phyloP scores from a whole-genome alignment of 2,888 invertebrate species.

The Meloe dianella region DNA sequence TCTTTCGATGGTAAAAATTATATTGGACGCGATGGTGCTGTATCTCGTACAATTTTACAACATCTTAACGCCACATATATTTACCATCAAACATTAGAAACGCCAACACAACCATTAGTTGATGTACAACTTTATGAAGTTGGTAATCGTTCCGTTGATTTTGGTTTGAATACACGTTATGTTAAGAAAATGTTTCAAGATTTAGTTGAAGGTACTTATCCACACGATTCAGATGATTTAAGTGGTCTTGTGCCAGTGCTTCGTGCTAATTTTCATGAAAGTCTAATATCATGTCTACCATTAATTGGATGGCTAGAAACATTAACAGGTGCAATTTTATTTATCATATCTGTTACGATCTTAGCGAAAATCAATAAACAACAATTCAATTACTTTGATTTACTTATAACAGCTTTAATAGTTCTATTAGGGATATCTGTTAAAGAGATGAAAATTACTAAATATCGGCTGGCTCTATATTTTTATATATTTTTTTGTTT shows the following conservation, averaged over 20 bases:
- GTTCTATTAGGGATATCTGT: slow-evolving; percentile 18
- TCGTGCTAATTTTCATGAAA: slow-evolving; percentile 4
- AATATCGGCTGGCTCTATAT: slow-evolving; percentile 19
- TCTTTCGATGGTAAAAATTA: slow-evolving; percentile 16
- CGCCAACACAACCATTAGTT: slow-evolving; percentile 15
- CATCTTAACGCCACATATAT: slow-evolving; percentile 33
- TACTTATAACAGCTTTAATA: slow-evolving; percentile 12
- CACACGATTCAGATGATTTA: slow-evolving; percentile 37
- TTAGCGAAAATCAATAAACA: not conserved
- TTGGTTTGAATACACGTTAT: slow-evolving; percentile 36
- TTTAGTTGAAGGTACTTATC: slow-evolving; percentile 36
- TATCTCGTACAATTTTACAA: slow-evolving; percentile 25
- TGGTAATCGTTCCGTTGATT: slow-evolving; percentile 24
- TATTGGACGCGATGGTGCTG: slow-evolving; percentile 30
- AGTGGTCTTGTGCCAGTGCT: slow-evolving; percentile 31
- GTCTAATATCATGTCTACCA: slow-evolving; percentile 17
- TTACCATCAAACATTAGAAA: slow-evolving; percentile 25
- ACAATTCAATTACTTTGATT: not conserved
- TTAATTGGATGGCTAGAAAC: slow-evolving; percentile 24
- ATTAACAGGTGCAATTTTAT: slow-evolving; percentile 10
- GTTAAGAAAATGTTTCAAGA: slow-evolving; percentile 32
- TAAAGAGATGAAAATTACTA: slow-evolving; percentile 9
- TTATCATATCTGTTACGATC: slow-evolving; percentile 15
- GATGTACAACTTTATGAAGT: slow-evolving; percentile 36
- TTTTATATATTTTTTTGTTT: slow-evolving; percentile 30